phyloP scores from a whole-genome alignment of 2,797 vertebrate genomes.

The Hyperoplus immaculatus region DNA sequence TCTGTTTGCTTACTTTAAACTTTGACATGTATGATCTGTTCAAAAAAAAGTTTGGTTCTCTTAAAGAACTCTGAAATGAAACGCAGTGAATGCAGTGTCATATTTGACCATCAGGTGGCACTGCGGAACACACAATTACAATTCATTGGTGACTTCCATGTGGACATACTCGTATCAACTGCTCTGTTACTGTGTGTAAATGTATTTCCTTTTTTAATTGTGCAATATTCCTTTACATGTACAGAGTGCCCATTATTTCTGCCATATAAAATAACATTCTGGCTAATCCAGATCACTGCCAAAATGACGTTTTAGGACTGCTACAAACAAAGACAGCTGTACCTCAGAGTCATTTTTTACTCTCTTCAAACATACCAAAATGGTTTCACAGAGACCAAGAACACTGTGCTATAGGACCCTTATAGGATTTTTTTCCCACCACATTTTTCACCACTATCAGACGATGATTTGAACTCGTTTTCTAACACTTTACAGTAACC shows the following conservation, averaged over 20 bases:
- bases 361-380: slow-evolving; percentile 38
- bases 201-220: slow-evolving; percentile 15
- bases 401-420: slow-evolving; percentile 46
- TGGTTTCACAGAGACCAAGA: slow-evolving; percentile 45
- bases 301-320: slow-evolving; percentile 42
- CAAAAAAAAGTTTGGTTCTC: slow-evolving; percentile 10
- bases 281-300: slow-evolving; percentile 43
- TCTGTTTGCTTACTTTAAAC: slow-evolving; percentile 25
- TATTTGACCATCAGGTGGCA: slow-evolving; percentile 75
- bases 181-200: slow-evolving; percentile 29
- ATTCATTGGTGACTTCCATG: not conserved
- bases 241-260: slow-evolving; percentile 1
- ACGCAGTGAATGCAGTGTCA: slow-evolving; percentile 35
- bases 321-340: slow-evolving; percentile 44
- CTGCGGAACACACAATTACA: slow-evolving; percentile 33
- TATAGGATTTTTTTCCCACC: slow-evolving; percentile 3
- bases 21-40: slow-evolving; percentile 19
- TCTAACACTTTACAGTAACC: slow-evolving; percentile 15
- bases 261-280: slow-evolving; percentile 21
- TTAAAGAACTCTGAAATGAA: not conserved
- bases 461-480: slow-evolving; percentile 22
- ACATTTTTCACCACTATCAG: slow-evolving; percentile 14
- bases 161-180: slow-evolving; percentile 15
- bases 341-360: slow-evolving; percentile 52
- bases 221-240: slow-evolving; percentile 7